Evolutionary conservation across 2,113 vertebrate species (phyloP), one percentile per base, ranked within the genome.

Genomic region (Gymnogyps californianus): DNA sequence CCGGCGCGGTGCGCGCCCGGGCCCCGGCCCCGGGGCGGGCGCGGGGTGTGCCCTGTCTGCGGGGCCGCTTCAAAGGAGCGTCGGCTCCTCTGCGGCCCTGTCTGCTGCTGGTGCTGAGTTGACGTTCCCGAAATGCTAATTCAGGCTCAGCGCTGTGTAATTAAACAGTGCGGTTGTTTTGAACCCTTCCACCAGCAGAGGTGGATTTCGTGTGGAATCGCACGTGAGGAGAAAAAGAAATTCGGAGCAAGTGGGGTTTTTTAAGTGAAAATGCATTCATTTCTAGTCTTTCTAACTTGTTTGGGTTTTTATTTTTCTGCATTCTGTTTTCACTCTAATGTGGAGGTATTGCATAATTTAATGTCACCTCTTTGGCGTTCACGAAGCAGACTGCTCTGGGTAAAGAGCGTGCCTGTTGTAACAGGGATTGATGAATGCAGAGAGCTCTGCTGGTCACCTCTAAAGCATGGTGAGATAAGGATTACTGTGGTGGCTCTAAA

Each of bases 281-380:
- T 44, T 38, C 1, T 66, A 12, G 26, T 8, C 47, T 47, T 13
- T 28, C 18, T 34, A 38, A 62, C 18, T 61, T 71, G 18, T 31
- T 49, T 6, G 46, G 13, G 2, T 11, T 29, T 40, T 32, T 31
- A 1, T 59, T 76, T 42, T 36, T 4, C 11, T 54, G 15, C 32
- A 1, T 21, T 31, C 4, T 2, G 0, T 40, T 49, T 72, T 44
- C 11, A 1, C 13, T 47, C 15, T 17, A 7, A 8, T 29, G 12
- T 52, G 74, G 36, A 38, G 57, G 38, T 4, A 16, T n/a, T 76
- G 54, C 84, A 25, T 85, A 66, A 64, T 92, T 81, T 75, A 46
- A 11, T 57, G 87, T 96, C 85, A 84, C 94, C 87, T 77, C 87
- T 54, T 47, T 66, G 90, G 83, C 66, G n/a, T 70, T 59, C 47